These are phyloP conservation scores for Perca schrenkii DNA, from an alignment of 2,113 vertebrate species.

Conservation along the genomic window DNA sequence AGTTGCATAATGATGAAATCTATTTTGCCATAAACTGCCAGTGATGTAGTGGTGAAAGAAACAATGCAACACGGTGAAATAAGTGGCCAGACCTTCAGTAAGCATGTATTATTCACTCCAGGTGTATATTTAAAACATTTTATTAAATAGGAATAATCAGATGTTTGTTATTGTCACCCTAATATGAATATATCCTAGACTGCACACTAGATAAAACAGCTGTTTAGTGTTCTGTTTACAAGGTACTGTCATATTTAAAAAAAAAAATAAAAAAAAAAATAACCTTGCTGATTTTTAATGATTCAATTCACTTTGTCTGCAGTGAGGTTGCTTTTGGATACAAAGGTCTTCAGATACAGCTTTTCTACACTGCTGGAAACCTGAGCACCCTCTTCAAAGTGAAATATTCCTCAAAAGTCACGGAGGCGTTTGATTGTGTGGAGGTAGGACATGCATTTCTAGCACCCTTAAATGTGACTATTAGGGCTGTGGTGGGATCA, in stretches of 20 bases:
- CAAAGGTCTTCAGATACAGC: constrained; percentile 95
- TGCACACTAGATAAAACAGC: not conserved
- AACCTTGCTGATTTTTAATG: not conserved
- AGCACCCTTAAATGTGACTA: not conserved
- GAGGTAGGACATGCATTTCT: constrained; percentile 86
- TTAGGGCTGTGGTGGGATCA: not conserved
- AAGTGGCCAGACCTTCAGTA: constrained; percentile 25
- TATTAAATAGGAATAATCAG: constrained; percentile 26
- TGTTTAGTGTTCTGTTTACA: not conserved
- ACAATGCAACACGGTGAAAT: constrained; percentile 54
- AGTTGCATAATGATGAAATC: constrained; percentile 77
- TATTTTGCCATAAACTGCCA: constrained; percentile 59
- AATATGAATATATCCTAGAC: not conserved
- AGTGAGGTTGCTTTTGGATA: constrained; percentile 99
- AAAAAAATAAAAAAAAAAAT: not conserved
- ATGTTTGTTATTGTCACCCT: constrained; percentile 11
- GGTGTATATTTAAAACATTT: constrained; percentile 37
- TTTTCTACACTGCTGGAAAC: constrained; percentile 95
- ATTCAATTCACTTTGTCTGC: constrained; percentile 35
- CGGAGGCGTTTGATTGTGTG: constrained; percentile 94
- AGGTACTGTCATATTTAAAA: not conserved
- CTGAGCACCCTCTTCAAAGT: constrained; percentile 95
- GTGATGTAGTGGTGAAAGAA: constrained; percentile 44
- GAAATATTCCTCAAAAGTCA: constrained; percentile 93
- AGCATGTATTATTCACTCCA: constrained; percentile 27